phyloP scores from a whole-genome alignment of 2,888 invertebrate species.

The Eucriotettix oculatus region DNA sequence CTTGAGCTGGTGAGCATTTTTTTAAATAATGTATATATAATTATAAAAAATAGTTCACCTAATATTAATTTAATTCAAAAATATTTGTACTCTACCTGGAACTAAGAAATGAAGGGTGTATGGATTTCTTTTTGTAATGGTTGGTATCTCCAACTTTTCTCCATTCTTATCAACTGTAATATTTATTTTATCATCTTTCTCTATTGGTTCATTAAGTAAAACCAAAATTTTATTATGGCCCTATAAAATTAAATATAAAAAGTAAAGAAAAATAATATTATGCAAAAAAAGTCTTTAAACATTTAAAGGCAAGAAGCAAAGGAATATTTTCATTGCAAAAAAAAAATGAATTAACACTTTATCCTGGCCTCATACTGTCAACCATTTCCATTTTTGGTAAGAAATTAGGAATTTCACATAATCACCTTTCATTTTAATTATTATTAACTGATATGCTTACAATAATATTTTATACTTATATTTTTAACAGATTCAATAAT shows the following conservation, averaged over 20 bases:
- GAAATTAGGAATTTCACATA: too few species aligned
- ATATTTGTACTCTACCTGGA: constrained; percentile 37
- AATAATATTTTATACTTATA: too few species aligned
- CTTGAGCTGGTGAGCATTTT: too few species aligned
- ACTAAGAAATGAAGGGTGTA: constrained; percentile 70
- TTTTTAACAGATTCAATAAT: too few species aligned
- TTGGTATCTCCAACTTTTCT: constrained; percentile 54
- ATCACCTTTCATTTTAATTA: too few species aligned
- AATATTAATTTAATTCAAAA: too few species aligned
- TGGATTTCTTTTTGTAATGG: constrained; percentile 65
- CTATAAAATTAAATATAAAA: constrained; percentile 27
- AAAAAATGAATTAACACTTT: too few species aligned
- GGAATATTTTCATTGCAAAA: not conserved
- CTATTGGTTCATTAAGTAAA: constrained; percentile 58
- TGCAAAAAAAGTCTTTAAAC: not conserved
- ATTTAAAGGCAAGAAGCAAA: not conserved
- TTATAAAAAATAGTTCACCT: too few species aligned
- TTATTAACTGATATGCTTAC: too few species aligned
- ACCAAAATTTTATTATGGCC: constrained; percentile 72
- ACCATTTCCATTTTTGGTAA: too few species aligned
- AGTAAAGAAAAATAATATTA: constrained; percentile 1
- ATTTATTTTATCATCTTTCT: constrained; percentile 57
- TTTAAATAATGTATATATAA: too few species aligned
- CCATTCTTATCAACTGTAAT: constrained; percentile 69
- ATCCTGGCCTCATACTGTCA: too few species aligned